Conservation (phyloP, 2,113 vertebrate species). For the Butorides virescens region DNA sequence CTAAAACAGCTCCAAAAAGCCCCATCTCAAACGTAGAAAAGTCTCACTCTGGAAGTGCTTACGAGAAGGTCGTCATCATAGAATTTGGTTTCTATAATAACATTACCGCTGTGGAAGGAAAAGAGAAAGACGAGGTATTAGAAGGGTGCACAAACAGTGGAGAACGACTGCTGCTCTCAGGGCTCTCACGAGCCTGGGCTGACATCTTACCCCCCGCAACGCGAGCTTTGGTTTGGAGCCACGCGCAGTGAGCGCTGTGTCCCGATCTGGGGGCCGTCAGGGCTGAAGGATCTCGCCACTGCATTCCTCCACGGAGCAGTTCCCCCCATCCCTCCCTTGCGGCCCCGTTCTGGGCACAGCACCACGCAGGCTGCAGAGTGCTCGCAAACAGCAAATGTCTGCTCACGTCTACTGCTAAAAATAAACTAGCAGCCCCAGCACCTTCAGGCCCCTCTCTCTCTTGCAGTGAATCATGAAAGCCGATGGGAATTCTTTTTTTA, state of each 20-base stretch:
- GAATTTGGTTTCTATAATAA: conserved; percentile 99
- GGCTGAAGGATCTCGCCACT: background rate
- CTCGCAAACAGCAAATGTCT: background rate
- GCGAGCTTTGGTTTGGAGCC: background rate
- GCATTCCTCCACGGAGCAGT: background rate
- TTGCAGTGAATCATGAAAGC: background rate
- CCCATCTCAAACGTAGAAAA: conserved; percentile 95
- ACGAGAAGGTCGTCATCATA: conserved; percentile 96
- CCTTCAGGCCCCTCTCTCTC: background rate
- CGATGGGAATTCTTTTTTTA: background rate
- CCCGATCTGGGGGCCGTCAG: background rate
- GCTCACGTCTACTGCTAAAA: background rate
- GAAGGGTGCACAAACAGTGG: background rate
- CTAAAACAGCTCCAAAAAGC: conserved; percentile 64
- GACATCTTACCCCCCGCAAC: background rate
- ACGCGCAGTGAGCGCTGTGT: background rate
- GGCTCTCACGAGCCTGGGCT: background rate
- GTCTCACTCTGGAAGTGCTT: conserved; percentile 97
- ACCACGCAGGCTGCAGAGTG: background rate
- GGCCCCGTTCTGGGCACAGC: accelerated
- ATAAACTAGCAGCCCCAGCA: background rate
- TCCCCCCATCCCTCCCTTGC: background rate
- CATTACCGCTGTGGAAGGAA: conserved; percentile 86
- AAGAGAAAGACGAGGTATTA: conserved; percentile 11
- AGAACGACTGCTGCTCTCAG: background rate